These are phyloP conservation scores for Phrynocephalus guinanensis DNA, from an alignment of 2,797 vertebrate species.

Conservation along the genomic window DNA sequence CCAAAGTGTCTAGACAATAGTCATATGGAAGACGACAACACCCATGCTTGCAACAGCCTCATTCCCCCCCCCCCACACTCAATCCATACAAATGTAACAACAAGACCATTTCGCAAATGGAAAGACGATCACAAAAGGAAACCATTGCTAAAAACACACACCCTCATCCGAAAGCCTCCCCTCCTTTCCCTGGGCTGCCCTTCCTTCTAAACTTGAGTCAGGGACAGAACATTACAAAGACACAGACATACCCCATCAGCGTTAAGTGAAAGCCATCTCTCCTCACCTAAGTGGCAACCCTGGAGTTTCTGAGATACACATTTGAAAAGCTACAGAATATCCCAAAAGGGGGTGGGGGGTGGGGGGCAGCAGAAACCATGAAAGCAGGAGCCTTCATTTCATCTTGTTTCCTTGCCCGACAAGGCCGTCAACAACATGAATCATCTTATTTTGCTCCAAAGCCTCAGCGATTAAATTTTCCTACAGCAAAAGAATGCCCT, in stretches of 20 bases:
- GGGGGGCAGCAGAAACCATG: slow-evolving; percentile 3
- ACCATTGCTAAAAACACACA: slow-evolving; percentile 26
- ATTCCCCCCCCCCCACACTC: slow-evolving; percentile 78
- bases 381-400: background rate
- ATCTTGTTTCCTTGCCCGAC: slow-evolving; percentile 43
- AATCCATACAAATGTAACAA: slow-evolving; percentile 80
- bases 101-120: slow-evolving; percentile 60
- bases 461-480: slow-evolving; percentile 56
- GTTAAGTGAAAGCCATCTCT: slow-evolving; percentile 12
- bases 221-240: slow-evolving; percentile 25
- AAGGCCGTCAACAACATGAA: slow-evolving; percentile 67
- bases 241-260: background rate
- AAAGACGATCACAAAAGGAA: slow-evolving; percentile 59
- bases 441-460: slow-evolving; percentile 61
- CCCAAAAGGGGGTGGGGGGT: slow-evolving; percentile 34
- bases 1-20: slow-evolving; percentile 74
- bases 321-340: slow-evolving; percentile 36
- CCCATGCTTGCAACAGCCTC: slow-evolving; percentile 75
- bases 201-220: slow-evolving; percentile 41
- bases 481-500: slow-evolving; percentile 53
- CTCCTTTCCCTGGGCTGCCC: background rate
- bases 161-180: background rate
- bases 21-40: slow-evolving; percentile 75
- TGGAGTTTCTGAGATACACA: slow-evolving; percentile 29
- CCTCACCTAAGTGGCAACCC: slow-evolving; percentile 22